Conservation (phyloP, 2,888 invertebrate genomes). For the Disparrhopalites patrizii region DNA sequence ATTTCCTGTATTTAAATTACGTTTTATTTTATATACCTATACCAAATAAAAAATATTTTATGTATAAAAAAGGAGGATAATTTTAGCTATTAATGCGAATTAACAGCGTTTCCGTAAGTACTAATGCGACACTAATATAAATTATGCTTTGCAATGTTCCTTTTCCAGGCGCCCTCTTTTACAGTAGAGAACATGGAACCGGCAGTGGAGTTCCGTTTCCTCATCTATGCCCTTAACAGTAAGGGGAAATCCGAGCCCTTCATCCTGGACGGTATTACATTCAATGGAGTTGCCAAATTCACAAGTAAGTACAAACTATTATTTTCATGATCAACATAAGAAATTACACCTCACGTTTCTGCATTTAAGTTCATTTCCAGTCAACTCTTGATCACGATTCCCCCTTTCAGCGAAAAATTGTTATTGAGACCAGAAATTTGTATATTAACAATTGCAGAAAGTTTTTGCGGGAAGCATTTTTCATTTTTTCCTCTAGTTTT, state of each 20-base stretch:
- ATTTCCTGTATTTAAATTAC: too few relatives aligned
- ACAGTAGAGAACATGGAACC: conserved; percentile 51
- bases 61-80: too few relatives aligned
- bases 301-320: conserved; percentile 63
- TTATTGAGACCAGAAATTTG: not conserved
- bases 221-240: conserved; percentile 78
- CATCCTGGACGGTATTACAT: conserved; percentile 75
- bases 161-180: conserved; percentile 46
- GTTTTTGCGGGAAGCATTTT: too few relatives aligned
- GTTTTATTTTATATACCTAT: too few relatives aligned
- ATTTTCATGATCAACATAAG: not conserved
- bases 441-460: too few relatives aligned
- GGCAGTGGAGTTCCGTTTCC: conserved; percentile 58
- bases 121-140: not conserved
- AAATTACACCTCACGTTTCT: too few relatives aligned
- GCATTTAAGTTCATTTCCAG: too few relatives aligned
- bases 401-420: not conserved
- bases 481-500: too few relatives aligned
- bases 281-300: conserved; percentile 80
- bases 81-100: too few relatives aligned
- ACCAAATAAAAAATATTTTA: too few relatives aligned
- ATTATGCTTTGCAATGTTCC: not conserved
- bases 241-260: conserved; percentile 81
- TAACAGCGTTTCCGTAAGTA: too few relatives aligned
- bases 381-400: too few relatives aligned